Base-by-base conservation (phyloP, 2,888 invertebrate species). In the Drosophila yooni region DNA sequence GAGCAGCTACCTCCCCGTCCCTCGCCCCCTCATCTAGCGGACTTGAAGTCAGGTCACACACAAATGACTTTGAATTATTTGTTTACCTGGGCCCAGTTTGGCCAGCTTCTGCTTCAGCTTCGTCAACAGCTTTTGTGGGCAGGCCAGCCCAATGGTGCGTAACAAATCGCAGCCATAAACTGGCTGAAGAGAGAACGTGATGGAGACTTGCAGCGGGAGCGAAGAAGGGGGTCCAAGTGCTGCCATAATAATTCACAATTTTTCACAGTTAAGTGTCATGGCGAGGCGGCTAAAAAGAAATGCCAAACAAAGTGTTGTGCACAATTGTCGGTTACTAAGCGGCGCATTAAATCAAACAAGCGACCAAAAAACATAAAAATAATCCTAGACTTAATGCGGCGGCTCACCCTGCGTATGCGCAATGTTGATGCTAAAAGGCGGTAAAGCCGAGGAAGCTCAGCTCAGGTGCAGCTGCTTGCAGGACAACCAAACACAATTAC, bases 241-340 rank as follows among this genome's bases (percentile, higher is more conserved):
- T 77, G 81, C 81, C 84, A 89, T 87, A 90, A 88, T 88, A 90
- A 88, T 90, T 88, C 89, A 90, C 85, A 90, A 90, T 88, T 89
- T 88, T 88, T 88, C 90, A 89, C 82, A 79, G 90, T 81, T 87
- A 88, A 88, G 90, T 90, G 88, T 88, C 88, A 90, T 25, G 87
- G 86, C 57, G 62, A 57, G 50, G 64, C 77, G 50, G 64, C 80
- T 80, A 74, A 74, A 81, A 71, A 72, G 54, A 63, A 81, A 72
- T 72, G 83, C 70, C 78, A 81, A 61, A 53, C 69, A 70, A 70
- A 70, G 69, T 70, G 60, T 70, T 70, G 70, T 70, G 85, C 82
- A 78, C 87, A 90, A 88, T 87, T 89, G 83, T 75, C 77, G 77
- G 70, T 70, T 82, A 75, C 83, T 84, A 89, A 82, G 89, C 89